Evolutionary conservation across 2,888 invertebrate species (phyloP), one percentile per base, ranked within the genome.

Genomic region (Harmothoe impar): DNA sequence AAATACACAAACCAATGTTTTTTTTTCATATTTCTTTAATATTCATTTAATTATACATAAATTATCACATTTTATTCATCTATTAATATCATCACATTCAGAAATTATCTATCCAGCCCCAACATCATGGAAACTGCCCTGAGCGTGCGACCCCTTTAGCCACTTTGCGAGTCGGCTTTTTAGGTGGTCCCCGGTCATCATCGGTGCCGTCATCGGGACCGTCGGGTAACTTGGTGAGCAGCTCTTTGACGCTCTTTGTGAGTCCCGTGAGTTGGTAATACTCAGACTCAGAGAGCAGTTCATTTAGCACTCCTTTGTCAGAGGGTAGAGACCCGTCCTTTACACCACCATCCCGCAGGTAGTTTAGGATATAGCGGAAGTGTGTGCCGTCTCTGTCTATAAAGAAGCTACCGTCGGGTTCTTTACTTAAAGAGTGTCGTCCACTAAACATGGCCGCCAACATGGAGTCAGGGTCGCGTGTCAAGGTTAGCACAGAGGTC

Each of bases 311-410:
- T 72, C 89, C 91, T 5, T 23, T 33, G 17, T 92, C 91, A 0
- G 89, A 56, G n/a, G 93, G 92, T n/a, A 93, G 51, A 5, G 91
- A 89, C 1, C 91, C 91, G 17, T 91, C 90, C 0, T 92, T 68
- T 17, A 94, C 91, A 43, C 94, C 94, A 31, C 94, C 94, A 91
- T 95, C 95, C n/a, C 95, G 92, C 86, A 95, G 92, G 91, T 94
- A 95, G 91, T 95, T 95, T 91, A 95, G 92, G 88, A 95, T 94
- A 91, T 94, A 94, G 17, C 94, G 93, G 92, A 94, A 94, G 85
- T 94, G 93, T 1, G 93, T 93, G 10, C 94, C 94, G 85, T 94
- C 94, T 20, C 94, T 90, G 90, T 94, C 94, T 10, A 94, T 92
- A 86, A 94, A 94, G 91, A 92, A 94, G 43, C 92, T 92, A 0